Percentiles rank a stretch among this genome's conserved stretches.
phyloP scores from a whole-genome alignment of 2,888 invertebrate species.

The Diachrysia chrysitis region DNA sequence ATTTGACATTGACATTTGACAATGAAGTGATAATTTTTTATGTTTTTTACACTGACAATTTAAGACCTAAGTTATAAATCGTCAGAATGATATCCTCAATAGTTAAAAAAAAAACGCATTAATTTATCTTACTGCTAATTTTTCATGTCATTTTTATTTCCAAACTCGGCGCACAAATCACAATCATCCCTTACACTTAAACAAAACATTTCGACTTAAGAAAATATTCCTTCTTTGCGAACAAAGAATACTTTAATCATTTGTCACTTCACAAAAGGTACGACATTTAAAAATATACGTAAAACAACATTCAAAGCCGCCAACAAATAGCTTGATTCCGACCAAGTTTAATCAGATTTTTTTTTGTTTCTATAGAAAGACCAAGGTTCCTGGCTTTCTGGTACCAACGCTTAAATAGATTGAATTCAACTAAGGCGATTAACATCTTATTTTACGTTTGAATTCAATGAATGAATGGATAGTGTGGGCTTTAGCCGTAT shows the following conservation, averaged over 20 bases:
- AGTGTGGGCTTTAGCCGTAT: conserved; percentile 18
- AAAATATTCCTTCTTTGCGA: conserved; percentile 1
- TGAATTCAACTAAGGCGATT: conserved; percentile 48
- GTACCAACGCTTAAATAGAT: conserved; percentile 34
- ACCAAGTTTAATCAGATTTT: conserved; percentile 33
- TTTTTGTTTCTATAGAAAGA: conserved; percentile 15
- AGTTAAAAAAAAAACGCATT: too few species aligned
- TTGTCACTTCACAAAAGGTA: conserved; percentile 25
- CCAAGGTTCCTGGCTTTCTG: conserved; percentile 24
- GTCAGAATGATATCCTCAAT: too few species aligned
- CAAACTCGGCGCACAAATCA: background rate
- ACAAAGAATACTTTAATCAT: conserved; percentile 16
- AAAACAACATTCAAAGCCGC: conserved; percentile 29
- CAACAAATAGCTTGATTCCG: conserved; percentile 35
- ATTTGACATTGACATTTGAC: too few species aligned
- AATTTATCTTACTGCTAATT: background rate
- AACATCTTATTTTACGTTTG: conserved; percentile 49
- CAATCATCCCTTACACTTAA: background rate
- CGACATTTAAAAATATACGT: conserved; percentile 13
- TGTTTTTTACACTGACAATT: too few species aligned
- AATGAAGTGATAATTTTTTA: too few species aligned
- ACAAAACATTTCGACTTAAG: conserved; percentile 4
- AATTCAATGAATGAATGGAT: conserved; percentile 41
- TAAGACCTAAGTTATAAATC: too few species aligned
- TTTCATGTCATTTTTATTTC: background rate